phyloP scores from a whole-genome alignment of 2,113 vertebrate species.

The Lycaon pictus region DNA sequence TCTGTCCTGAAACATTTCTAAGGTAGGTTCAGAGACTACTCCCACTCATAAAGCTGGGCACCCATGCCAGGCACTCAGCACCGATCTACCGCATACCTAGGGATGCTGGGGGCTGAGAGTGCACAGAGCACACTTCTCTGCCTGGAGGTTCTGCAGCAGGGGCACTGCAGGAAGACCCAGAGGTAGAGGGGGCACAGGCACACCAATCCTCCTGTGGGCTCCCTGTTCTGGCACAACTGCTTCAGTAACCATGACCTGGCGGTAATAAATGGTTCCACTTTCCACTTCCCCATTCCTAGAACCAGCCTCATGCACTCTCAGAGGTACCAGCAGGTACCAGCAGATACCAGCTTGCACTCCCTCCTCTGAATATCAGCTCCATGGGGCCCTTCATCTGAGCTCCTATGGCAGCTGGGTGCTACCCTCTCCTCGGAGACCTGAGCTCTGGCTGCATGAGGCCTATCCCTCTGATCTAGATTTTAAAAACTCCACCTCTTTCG shows the following conservation, averaged over 20 bases:
- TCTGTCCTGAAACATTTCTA: background rate
- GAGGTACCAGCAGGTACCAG: background rate
- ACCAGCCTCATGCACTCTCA: background rate
- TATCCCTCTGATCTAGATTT: background rate
- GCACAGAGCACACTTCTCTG: background rate
- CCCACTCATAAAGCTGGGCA: background rate
- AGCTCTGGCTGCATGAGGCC: background rate
- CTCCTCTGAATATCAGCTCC: background rate
- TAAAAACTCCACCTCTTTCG: background rate
- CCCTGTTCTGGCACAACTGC: background rate
- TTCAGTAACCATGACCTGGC: background rate
- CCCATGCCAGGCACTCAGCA: too few species aligned
- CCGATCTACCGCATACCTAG: accelerated
- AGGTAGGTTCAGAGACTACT: background rate
- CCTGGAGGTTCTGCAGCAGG: background rate
- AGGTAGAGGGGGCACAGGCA: background rate
- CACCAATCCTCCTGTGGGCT: background rate
- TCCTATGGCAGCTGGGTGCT: background rate
- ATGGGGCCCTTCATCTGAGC: background rate
- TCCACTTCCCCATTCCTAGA: background rate
- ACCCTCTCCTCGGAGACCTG: background rate
- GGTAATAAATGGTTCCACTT: background rate
- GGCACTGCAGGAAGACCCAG: background rate
- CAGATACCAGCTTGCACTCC: background rate
- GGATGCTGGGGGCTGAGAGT: background rate